phyloP scores from a whole-genome alignment of 2,113 vertebrate species.

The Parus major region DNA sequence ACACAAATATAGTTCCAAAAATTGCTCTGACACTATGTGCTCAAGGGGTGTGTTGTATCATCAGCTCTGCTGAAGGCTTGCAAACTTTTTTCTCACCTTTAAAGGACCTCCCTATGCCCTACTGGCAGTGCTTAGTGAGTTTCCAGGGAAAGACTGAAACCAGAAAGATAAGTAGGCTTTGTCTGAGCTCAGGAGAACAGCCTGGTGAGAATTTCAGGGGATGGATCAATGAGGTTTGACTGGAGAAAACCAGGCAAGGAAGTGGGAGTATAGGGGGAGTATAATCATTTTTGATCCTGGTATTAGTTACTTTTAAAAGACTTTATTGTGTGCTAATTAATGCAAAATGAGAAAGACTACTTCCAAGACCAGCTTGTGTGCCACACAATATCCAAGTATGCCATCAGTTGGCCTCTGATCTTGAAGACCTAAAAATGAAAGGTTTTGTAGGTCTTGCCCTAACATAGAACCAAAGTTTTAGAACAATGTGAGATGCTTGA shows the following conservation, averaged over 20 bases:
- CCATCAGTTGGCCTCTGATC: background rate
- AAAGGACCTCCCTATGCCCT: background rate
- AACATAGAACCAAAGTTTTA: background rate
- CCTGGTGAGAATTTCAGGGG: background rate
- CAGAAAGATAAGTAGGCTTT: background rate
- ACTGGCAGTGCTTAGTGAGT: background rate
- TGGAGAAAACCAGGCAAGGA: background rate
- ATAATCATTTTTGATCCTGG: background rate
- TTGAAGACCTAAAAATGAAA: background rate
- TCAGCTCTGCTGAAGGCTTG: background rate
- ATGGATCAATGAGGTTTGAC: background rate
- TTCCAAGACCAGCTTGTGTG: background rate
- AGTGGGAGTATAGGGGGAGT: background rate
- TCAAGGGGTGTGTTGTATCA: background rate
- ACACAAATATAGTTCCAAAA: background rate
- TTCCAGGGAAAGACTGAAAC: background rate
- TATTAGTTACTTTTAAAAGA: background rate
- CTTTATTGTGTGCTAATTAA: background rate
- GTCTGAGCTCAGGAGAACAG: background rate
- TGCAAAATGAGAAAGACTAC: background rate
- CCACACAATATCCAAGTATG: accelerated
- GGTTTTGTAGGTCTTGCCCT: background rate
- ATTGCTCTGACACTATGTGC: background rate
- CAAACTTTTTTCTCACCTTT: background rate
- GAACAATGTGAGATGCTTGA: background rate